phyloP scores from a whole-genome alignment of 2,797 vertebrate genomes.

The Premnoplex brunnescens region DNA sequence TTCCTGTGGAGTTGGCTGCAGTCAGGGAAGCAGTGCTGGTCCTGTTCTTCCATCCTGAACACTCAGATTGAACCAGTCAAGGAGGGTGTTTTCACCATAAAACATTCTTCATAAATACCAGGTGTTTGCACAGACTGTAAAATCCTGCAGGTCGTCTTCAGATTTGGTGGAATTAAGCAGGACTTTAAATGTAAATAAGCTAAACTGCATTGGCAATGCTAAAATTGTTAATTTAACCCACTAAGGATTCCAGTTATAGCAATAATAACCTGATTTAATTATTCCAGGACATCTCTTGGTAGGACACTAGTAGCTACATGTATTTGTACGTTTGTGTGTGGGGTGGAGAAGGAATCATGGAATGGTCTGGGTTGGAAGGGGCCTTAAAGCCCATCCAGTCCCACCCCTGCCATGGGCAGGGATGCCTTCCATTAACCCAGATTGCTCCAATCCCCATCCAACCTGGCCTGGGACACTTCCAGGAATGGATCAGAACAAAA shows the following conservation, averaged over 20 bases:
- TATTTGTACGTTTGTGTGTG: not conserved
- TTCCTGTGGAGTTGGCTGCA: constrained; percentile 6
- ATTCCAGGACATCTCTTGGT: not conserved
- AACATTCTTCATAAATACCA: not conserved
- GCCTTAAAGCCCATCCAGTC: fast-evolving
- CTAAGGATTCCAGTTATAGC: constrained; percentile 27
- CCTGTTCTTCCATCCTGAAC: constrained; percentile 42
- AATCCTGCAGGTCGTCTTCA: constrained; percentile 41
- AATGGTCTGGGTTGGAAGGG: not conserved
- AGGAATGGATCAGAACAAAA: not conserved
- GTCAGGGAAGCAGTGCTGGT: not conserved
- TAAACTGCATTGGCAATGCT: not conserved
- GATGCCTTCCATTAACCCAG: not conserved
- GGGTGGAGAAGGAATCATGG: not conserved
- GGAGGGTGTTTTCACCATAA: not conserved
- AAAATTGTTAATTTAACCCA: not conserved
- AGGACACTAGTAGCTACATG: constrained; percentile 1
- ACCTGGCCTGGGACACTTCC: not conserved
- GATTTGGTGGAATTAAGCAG: constrained; percentile 10
- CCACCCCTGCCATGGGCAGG: not conserved
- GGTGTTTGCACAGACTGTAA: constrained; percentile 8
- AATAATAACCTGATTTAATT: constrained; percentile 40
- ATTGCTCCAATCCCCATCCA: not conserved
- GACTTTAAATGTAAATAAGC: constrained; percentile 6
- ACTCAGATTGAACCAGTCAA: not conserved